Evolutionary conservation across 2,888 invertebrate species (phyloP).

Genomic region (Tinea trinotella): DNA sequence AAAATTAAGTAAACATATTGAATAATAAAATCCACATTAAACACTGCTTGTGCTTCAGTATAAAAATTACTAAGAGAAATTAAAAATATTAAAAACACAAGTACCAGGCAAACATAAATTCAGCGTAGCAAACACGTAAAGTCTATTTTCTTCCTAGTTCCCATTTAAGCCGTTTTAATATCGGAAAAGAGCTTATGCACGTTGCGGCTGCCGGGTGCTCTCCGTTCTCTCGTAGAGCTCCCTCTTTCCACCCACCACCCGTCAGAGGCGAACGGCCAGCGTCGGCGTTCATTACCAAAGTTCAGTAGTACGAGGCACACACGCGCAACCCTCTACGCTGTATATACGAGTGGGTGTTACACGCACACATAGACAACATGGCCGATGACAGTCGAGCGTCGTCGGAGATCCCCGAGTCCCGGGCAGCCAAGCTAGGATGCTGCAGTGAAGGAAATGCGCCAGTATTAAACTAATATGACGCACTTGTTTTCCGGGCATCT

Average conservation of each 20-base stretch:
- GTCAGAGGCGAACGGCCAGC: constrained; percentile 49
- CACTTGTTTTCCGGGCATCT: not conserved
- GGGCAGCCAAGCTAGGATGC: constrained; percentile 51
- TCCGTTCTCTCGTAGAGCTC: constrained; percentile 22
- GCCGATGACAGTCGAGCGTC: constrained; percentile 36
- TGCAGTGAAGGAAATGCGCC: constrained; percentile 45
- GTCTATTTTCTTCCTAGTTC: not conserved
- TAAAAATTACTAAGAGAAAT: too few species aligned
- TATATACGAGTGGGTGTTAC: not conserved
- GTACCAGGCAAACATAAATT: not conserved
- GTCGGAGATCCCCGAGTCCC: constrained; percentile 49
- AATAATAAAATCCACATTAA: too few species aligned
- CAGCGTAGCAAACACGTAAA: not conserved
- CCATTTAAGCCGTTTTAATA: constrained; percentile 13
- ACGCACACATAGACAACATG: not conserved
- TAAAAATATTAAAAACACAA: not conserved
- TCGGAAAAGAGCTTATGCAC: constrained; percentile 15
- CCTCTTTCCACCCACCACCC: constrained; percentile 33
- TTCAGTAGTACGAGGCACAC: constrained; percentile 65
- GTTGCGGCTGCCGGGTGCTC: constrained; percentile 14
- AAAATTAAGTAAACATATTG: too few species aligned
- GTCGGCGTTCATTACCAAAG: constrained; percentile 65
- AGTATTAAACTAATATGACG: constrained; percentile 13
- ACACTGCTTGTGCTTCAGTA: too few species aligned
- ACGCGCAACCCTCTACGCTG: constrained; percentile 22